Evolutionary conservation across 2,888 invertebrate species (phyloP).

Genomic region (Apotomis capreana): DNA sequence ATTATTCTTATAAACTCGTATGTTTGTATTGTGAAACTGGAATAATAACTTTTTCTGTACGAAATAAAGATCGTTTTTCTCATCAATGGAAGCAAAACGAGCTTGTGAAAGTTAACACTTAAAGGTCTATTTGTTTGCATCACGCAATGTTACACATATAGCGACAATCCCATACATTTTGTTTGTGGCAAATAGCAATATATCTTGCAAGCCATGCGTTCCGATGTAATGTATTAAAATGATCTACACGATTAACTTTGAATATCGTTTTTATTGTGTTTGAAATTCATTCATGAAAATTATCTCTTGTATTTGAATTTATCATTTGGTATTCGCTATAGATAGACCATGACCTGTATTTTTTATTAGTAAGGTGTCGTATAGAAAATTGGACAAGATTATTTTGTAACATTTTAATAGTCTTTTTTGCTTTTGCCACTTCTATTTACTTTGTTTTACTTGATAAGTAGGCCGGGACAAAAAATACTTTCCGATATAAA

Average conservation of each 20-base stretch:
- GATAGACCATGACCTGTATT: no score
- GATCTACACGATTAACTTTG: not conserved
- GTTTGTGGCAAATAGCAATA: constrained; percentile 38
- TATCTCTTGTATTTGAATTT: not conserved
- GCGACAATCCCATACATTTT: constrained; percentile 44
- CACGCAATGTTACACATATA: constrained; percentile 59
- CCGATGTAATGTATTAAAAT: constrained; percentile 26
- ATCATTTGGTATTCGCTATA: not conserved
- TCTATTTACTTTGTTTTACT: no score
- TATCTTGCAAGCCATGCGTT: constrained; percentile 14
- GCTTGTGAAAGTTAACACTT: not conserved
- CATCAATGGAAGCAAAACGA: not conserved
- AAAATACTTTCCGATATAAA: no score
- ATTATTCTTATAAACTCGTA: constrained; percentile 2
- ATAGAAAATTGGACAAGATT: no score
- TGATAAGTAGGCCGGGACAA: no score
- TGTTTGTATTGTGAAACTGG: not conserved
- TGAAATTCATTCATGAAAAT: not conserved
- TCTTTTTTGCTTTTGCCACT: no score
- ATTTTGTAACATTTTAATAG: no score
- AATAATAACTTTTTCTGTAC: not conserved
- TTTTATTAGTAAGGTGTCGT: no score
- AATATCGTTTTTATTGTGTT: no score
- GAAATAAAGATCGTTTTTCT: not conserved
- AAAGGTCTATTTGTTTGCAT: constrained; percentile 60